phyloP scores from a whole-genome alignment of 2,113 vertebrate genomes.

The Pollimyrus isidori region DNA sequence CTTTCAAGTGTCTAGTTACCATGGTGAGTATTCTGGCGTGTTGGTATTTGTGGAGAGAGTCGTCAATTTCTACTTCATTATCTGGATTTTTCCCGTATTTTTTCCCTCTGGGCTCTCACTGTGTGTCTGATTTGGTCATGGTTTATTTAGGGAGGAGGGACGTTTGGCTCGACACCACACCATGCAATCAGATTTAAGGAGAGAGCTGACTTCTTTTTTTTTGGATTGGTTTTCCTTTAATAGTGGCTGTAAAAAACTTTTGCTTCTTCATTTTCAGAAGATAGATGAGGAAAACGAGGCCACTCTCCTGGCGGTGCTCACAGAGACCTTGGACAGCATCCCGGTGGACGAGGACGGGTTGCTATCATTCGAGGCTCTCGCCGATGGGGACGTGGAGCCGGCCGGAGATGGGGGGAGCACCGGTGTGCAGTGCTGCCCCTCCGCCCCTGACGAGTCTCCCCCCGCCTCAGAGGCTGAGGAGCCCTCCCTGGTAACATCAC shows the following conservation, averaged over 20 bases:
- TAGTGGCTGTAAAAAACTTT: slow-evolving; percentile 22
- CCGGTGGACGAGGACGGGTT: slow-evolving; percentile 98
- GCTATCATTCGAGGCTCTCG: slow-evolving; percentile 96
- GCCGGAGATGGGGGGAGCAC: slow-evolving; percentile 90
- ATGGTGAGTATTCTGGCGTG: slow-evolving; percentile 14
- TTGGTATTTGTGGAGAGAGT: slow-evolving; percentile 26
- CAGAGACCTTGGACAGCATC: slow-evolving; percentile 97
- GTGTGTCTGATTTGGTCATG: slow-evolving; percentile 59
- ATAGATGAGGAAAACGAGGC: slow-evolving; percentile 99
- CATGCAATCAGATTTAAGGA: slow-evolving; percentile 33
- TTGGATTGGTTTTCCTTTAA: background rate
- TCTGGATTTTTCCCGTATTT: slow-evolving; percentile 24
- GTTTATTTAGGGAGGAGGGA: slow-evolving; percentile 60
- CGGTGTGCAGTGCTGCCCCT: slow-evolving; percentile 85
- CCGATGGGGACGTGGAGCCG: slow-evolving; percentile 91
- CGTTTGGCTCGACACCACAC: slow-evolving; percentile 65
- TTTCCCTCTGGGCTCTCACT: slow-evolving; percentile 46
- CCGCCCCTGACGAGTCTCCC: slow-evolving; percentile 81
- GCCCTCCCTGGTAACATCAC: slow-evolving; percentile 87
- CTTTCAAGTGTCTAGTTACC: slow-evolving; percentile 39
- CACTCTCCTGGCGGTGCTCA: slow-evolving; percentile 97
- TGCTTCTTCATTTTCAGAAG: slow-evolving; percentile 67
- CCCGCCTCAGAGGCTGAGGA: slow-evolving; percentile 89
- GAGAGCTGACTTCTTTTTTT: slow-evolving; percentile 22
- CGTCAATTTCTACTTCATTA: slow-evolving; percentile 42